Evolutionary conservation across 2,797 vertebrate genomes (phyloP).

Genomic region (Sebastes trivittatus): DNA sequence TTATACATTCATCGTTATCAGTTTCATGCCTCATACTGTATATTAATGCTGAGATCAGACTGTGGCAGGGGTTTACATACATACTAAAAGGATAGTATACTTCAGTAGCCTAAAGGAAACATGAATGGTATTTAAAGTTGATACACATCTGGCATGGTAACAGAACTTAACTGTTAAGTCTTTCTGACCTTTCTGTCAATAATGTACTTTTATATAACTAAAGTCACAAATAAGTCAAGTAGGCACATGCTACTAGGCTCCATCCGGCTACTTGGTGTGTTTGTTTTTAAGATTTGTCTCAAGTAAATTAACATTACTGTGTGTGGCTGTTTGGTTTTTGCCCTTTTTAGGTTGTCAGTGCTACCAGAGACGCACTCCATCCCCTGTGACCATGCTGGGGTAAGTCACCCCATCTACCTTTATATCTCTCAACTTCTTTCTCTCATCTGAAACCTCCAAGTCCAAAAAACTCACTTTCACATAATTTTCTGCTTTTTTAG

Average conservation of each 20-base stretch:
- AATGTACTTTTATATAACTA: not conserved
- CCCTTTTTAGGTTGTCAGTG: slow-evolving; percentile 55
- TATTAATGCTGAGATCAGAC: not conserved
- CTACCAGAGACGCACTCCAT: slow-evolving; percentile 60
- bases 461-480: not conserved
- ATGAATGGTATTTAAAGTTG: not conserved
- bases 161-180: no score
- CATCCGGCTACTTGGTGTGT: not conserved
- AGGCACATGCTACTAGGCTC: not conserved
- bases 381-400: slow-evolving; percentile 78
- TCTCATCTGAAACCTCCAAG: not conserved
- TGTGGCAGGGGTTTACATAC: fast-evolving
- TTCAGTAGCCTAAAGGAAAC: no score
- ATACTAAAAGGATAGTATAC: no score
- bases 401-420: slow-evolving; percentile 50
- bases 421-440: not conserved
- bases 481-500: slow-evolving; percentile 68
- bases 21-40: not conserved
- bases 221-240: not conserved
- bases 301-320: not conserved
- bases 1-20: not conserved
- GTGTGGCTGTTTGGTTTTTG: not conserved
- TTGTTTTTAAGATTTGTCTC: not conserved
- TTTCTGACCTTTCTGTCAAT: not conserved
- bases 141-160: not conserved